Evolutionary conservation across 2,888 invertebrate species (phyloP), one percentile per base, ranked within the genome.

Genomic region (Physocephala rufipes): DNA sequence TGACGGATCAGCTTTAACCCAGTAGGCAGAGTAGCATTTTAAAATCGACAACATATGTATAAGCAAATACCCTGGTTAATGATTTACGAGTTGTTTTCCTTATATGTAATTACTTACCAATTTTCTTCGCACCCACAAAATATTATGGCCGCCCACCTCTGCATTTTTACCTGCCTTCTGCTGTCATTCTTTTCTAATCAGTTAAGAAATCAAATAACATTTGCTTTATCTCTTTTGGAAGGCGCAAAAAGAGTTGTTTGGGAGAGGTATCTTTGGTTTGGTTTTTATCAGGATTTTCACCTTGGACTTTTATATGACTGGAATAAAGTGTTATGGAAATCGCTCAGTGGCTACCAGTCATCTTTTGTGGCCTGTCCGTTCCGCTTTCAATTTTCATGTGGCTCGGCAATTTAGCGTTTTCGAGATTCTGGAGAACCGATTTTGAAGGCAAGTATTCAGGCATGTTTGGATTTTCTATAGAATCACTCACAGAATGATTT

Each of bases 381-480:
- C 93, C 93, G 9, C 78, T 93, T n/a, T 92, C 93, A 0, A 90
- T 93, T 87, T 88, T 92, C 28, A 89, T 93, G 87, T 93, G 93
- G 93, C 88, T 90, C 75, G 88, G 90, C 26, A 93, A 93, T 84
- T 86, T 92, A 76, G 87, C 91, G n/a, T 90, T 92, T 81, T 89
- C 90, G 0, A 89, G 89, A 78, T 85, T 91, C 36, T 87, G 87
- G 75, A 87, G 87, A 58, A 87, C 70, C 70, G 88, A 88, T 65
- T 87, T 87, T 77, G 90, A 90, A 80, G 90, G 90, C 90, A 85
- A 15, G 2, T 26, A 47, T 58, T 9, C 5, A 43, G 15, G 5
- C 19, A 15, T n/a, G 9, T 24, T 45, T 15, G 15, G 45, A 45
- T 45, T 45, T 55, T 13, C 2, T 21, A 55, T 24, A 21, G 7